phyloP scores from a whole-genome alignment of 2,113 vertebrate genomes.

The Camelus bactrianus region DNA sequence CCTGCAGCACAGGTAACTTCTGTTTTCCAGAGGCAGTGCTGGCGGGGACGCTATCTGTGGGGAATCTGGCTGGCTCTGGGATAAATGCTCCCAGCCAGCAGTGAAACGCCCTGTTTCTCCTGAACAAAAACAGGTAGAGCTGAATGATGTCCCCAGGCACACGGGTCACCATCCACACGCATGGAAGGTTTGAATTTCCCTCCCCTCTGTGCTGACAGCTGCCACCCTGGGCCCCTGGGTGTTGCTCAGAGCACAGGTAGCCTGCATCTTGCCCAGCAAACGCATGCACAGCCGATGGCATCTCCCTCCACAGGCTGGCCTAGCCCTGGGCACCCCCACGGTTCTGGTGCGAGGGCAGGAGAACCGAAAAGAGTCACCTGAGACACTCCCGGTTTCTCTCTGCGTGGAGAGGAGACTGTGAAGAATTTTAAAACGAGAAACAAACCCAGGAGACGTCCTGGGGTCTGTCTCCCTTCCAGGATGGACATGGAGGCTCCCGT shows the following conservation, averaged over 20 bases:
- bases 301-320: not conserved
- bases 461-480: not conserved
- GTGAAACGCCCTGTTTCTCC: not conserved
- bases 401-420: not conserved
- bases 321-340: fast-evolving
- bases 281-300: fast-evolving
- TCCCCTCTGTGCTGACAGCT: not conserved
- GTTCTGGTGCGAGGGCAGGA: not conserved
- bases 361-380: not conserved
- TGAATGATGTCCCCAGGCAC: not conserved
- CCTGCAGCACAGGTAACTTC: not conserved
- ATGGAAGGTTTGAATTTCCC: not conserved
- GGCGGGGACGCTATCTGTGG: not conserved
- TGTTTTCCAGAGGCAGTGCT: not conserved
- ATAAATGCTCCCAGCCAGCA: not conserved
- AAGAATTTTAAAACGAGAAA: not conserved
- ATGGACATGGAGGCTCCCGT: too few species aligned
- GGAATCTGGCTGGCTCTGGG: not conserved
- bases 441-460: too few species aligned
- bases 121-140: not conserved
- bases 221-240: not conserved
- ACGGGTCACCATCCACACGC: fast-evolving
- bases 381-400: not conserved
- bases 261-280: fast-evolving
- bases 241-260: fast-evolving